Conservation (phyloP, 2,888 invertebrate genomes). For the Drosophila diplacantha region DNA sequence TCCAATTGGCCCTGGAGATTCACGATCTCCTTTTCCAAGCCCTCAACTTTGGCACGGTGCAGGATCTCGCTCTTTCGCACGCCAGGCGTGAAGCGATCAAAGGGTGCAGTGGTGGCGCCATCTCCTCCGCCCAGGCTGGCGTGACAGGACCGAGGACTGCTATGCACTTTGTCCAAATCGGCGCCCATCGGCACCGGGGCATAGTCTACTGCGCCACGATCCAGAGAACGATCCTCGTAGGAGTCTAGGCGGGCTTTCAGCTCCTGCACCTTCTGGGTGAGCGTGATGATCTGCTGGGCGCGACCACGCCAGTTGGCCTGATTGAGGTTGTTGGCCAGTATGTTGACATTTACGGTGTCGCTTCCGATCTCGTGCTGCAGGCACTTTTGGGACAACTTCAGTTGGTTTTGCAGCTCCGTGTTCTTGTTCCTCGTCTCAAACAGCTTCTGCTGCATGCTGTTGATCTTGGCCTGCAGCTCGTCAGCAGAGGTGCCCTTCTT, state of each 20-base stretch:
- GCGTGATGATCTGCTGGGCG: constrained; percentile 84
- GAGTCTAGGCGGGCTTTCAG: constrained; percentile 81
- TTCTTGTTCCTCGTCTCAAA: constrained; percentile 85
- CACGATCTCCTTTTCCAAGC: constrained; percentile 81
- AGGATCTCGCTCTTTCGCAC: constrained; percentile 80
- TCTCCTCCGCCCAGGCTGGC: constrained; percentile 42
- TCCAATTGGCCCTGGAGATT: constrained; percentile 80
- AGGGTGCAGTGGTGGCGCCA: constrained; percentile 25
- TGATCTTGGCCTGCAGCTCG: constrained; percentile 80
- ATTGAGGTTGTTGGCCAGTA: constrained; percentile 80
- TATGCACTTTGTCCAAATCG: constrained; percentile 37
- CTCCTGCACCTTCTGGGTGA: constrained; percentile 84
- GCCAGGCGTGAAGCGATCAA: constrained; percentile 72
- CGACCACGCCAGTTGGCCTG: constrained; percentile 86
- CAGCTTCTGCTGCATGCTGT: constrained; percentile 80
- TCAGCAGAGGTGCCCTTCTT: constrained; percentile 72
- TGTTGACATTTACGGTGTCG: constrained; percentile 83
- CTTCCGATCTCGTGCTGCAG: constrained; percentile 89
- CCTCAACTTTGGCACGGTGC: constrained; percentile 80
- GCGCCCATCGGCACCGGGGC: constrained; percentile 49
- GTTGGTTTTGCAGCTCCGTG: constrained; percentile 83
- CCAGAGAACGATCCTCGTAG: constrained; percentile 48
- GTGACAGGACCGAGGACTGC: constrained; percentile 23
- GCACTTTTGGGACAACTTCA: constrained; percentile 85
- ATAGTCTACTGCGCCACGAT: constrained; percentile 44